Base-by-base conservation (phyloP, 2,797 vertebrate genomes). In the Smutsia gigantea region DNA sequence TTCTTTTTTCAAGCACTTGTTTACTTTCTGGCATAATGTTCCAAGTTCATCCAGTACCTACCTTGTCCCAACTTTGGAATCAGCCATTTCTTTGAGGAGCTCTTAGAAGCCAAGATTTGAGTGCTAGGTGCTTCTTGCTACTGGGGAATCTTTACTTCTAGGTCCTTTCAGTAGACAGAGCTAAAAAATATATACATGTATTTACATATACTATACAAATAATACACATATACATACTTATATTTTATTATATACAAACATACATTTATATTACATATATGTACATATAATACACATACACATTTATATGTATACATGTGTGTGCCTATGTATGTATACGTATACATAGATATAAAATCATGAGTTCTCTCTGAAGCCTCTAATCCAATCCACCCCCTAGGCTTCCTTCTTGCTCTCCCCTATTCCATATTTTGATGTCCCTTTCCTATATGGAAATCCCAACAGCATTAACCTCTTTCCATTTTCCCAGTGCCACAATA, bases 131-230 rank as follows among this genome's bases (percentile, higher is more conserved):
- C 8, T 77, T 34, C 14, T n/a, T 77, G 53, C 21, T 63, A 68
- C 46, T 3, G 17, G 51, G 18, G 2, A 69, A 25, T 34, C 86
- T 85, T 64, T 94, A 34, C 64, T 75, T 82, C 57, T 49, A 61
- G 81, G 81, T 9, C 46, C 18, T 92, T 94, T 92, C 34, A 29
- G 42, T 53, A 92, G 59, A 69, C 49, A 84, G 79, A 95, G 5
- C 34, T 95, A 42, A 74, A 84, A 88, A 96, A 92, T 59, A 78
- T 53, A 86, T 18, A 34, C 39, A 53, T 86, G 17, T 74, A 63
- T 90, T 92, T 85, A 63, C 6, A 53, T 27, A 11, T 55, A 17
- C 17, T 46, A 66, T 34, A 66, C 8, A 92, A 64, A 82, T 86
- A 96, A 66, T 53, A 78, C 57, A 66, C 23, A 59, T 1, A 49